Evolutionary conservation across 2,113 vertebrate genomes (phyloP).

Genomic region (Antennarius striatus): DNA sequence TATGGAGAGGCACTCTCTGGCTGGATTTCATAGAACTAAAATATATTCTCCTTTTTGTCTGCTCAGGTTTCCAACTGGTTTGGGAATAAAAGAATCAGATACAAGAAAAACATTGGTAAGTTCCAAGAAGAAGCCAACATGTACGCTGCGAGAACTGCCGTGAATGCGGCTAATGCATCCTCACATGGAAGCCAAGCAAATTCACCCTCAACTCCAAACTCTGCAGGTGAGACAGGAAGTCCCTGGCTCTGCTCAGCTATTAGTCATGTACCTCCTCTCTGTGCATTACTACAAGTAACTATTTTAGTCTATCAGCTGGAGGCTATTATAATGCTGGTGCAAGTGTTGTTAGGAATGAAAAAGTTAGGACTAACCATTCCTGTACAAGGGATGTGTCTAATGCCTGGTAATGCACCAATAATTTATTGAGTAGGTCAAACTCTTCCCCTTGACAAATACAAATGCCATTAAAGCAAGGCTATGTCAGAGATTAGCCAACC

Average conservation of each 20-base stretch:
- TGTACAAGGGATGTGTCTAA: constrained; percentile 15
- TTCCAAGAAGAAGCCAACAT: constrained; percentile 99
- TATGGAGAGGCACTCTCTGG: constrained; percentile 27
- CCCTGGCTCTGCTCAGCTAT: constrained; percentile 66
- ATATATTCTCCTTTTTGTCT: constrained; percentile 55
- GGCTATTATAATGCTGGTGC: constrained; percentile 46
- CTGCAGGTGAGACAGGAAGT: constrained; percentile 91
- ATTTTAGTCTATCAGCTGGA: constrained; percentile 8
- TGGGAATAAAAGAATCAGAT: constrained; percentile 99
- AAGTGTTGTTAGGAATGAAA: constrained; percentile 34
- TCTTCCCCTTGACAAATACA: constrained; percentile 16
- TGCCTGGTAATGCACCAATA: constrained; percentile 29
- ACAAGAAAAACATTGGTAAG: constrained; percentile 99
- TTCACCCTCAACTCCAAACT: constrained; percentile 99
- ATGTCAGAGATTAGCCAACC: constrained; percentile 52
- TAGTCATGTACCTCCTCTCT: constrained; percentile 59
- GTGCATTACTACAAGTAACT: constrained; percentile 35
- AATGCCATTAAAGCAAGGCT: constrained; percentile 10
- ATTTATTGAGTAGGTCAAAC: constrained; percentile 25
- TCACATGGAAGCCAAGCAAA: constrained; percentile 99
- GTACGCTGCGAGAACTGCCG: constrained; percentile 99
- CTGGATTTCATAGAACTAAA: constrained; percentile 38
- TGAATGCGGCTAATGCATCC: constrained; percentile 95
- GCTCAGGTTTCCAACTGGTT: constrained; percentile 99
- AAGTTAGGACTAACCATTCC: constrained; percentile 19